These are phyloP conservation scores for Catocala nupta DNA, from an alignment of 2,888 invertebrate species.

Conservation along the genomic window DNA sequence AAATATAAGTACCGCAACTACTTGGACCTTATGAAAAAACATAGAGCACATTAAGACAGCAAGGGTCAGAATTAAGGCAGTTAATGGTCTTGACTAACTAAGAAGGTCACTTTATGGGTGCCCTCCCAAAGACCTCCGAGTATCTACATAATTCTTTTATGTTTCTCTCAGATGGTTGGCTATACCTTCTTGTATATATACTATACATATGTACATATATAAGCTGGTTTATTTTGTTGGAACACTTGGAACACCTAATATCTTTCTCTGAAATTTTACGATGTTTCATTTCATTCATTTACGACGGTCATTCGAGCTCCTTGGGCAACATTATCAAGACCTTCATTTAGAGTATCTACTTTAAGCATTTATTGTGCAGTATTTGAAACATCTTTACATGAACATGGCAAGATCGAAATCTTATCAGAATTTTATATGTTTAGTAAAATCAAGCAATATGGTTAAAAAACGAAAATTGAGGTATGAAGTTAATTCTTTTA, in stretches of 20 bases:
- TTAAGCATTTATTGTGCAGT: not conserved
- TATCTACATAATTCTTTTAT: constrained; percentile 25
- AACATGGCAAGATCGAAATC: not conserved
- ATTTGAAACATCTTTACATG: not conserved
- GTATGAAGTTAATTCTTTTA: too few relatives aligned
- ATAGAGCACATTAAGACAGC: constrained; percentile 38
- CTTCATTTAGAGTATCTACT: not conserved
- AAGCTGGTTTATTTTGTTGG: not conserved
- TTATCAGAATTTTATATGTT: too few relatives aligned
- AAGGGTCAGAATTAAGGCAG: constrained; percentile 30
- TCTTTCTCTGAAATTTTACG: constrained; percentile 1
- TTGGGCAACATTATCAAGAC: not conserved
- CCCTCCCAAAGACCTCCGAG: not conserved
- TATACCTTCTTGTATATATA: not conserved
- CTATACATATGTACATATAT: not conserved
- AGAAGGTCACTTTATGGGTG: constrained; percentile 22
- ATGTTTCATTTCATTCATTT: constrained; percentile 8
- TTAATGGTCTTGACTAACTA: constrained; percentile 37
- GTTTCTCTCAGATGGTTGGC: constrained; percentile 10
- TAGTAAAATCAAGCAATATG: too few relatives aligned
- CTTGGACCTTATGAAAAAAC: constrained; percentile 34
- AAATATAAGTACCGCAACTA: constrained; percentile 28
- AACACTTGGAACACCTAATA: constrained; percentile 5
- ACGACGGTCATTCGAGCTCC: constrained; percentile 3
- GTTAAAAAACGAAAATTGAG: too few relatives aligned